phyloP scores from a whole-genome alignment of 2,113 vertebrate species.

The Podiceps cristatus region DNA sequence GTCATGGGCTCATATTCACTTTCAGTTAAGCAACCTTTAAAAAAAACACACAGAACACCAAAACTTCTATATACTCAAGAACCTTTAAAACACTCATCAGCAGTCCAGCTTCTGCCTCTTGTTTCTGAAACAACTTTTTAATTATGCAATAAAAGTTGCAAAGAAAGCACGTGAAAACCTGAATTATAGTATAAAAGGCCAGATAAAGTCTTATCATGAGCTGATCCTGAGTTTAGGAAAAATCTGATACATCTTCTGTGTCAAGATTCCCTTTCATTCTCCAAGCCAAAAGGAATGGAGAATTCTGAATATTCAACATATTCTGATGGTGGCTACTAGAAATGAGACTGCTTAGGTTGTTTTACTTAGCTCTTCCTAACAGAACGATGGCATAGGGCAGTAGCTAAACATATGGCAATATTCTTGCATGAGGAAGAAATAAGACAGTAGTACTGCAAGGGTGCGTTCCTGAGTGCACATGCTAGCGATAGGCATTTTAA shows the following conservation, averaged over 20 bases:
- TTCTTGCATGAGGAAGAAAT: not conserved
- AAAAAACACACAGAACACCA: not conserved
- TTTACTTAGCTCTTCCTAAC: not conserved
- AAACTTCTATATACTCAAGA: not conserved
- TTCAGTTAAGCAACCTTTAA: slow-evolving; percentile 69
- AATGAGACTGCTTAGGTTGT: not conserved
- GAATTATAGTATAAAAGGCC: not conserved
- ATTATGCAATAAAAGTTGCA: not conserved
- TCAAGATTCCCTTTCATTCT: not conserved
- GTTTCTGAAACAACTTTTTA: not conserved
- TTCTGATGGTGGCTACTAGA: not conserved
- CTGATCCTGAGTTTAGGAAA: not conserved
- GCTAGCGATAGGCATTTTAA: fast-evolving
- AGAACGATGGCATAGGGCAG: fast-evolving
- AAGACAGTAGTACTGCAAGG: not conserved
- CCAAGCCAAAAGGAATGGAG: not conserved
- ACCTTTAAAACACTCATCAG: not conserved
- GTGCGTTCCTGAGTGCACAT: not conserved
- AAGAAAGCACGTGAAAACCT: not conserved
- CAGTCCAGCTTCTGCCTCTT: not conserved
- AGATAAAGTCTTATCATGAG: not conserved
- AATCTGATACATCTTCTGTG: not conserved
- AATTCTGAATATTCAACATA: not conserved
- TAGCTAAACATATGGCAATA: not conserved
- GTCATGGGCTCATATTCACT: slow-evolving; percentile 46